Conservation (phyloP, 2,797 vertebrate genomes). For the Numenius phaeopus region DNA sequence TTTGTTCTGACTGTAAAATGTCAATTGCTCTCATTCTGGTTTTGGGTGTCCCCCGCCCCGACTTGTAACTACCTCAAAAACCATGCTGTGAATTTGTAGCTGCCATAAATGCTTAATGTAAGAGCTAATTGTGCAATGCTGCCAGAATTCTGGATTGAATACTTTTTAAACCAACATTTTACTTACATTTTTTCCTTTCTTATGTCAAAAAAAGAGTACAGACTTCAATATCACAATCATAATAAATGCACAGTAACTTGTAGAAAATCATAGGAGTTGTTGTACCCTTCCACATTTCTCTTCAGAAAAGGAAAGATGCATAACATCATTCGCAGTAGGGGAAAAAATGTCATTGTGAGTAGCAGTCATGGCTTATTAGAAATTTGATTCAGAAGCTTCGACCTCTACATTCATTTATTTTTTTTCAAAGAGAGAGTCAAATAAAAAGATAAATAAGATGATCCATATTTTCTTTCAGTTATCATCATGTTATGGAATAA, state of each 20-base stretch:
- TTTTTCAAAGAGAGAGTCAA: background rate
- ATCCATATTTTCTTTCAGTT: background rate
- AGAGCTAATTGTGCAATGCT: conserved; percentile 75
- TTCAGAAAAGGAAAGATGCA: background rate
- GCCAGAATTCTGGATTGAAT: conserved; percentile 75
- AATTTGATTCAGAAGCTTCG: background rate
- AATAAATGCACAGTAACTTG: conserved; percentile 63
- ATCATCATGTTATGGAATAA: conserved; percentile 11
- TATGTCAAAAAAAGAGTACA: conserved; percentile 66
- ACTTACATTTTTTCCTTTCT: conserved; percentile 62
- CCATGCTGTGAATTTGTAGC: conserved; percentile 74
- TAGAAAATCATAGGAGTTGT: conserved; percentile 39
- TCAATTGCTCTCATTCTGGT: conserved; percentile 68
- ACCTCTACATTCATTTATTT: background rate
- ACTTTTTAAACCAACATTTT: conserved; percentile 76
- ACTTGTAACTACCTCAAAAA: conserved; percentile 73
- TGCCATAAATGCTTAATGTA: conserved; percentile 79
- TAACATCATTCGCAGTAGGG: background rate
- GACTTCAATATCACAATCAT: conserved; percentile 74
- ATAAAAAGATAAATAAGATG: background rate
- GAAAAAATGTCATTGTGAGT: background rate
- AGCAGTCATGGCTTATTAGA: background rate
- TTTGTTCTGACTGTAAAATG: conserved; percentile 78
- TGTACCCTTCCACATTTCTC: conserved; percentile 2
- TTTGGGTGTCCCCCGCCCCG: background rate